Evolutionary conservation across 2,888 invertebrate genomes (phyloP).

Genomic region (Phengaris arion): DNA sequence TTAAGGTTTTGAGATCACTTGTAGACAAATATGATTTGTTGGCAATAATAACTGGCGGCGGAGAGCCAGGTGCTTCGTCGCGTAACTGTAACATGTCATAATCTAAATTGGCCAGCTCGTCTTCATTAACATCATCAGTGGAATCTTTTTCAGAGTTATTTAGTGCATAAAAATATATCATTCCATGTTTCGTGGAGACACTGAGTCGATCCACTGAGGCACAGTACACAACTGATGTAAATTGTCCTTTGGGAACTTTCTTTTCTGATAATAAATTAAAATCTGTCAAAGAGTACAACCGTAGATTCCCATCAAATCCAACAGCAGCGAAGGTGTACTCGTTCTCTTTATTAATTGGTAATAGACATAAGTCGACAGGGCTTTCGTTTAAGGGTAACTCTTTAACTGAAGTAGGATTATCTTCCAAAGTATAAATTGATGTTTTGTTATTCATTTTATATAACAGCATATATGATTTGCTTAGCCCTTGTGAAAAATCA

Average conservation of each 20-base stretch:
- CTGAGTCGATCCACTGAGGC: conserved; percentile 93
- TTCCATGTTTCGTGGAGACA: conserved; percentile 88
- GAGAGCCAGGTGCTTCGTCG: conserved; percentile 57
- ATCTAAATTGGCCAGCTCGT: conserved; percentile 77
- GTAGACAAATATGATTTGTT: conserved; percentile 79
- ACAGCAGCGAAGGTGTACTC: conserved; percentile 85
- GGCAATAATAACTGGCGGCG: conserved; percentile 72
- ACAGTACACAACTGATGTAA: conserved; percentile 91
- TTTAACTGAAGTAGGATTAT: conserved; percentile 80
- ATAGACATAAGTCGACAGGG: conserved; percentile 84
- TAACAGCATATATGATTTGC: conserved; percentile 62
- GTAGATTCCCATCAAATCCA: conserved; percentile 86
- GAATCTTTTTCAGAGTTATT: conserved; percentile 86
- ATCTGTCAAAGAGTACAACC: conserved; percentile 85
- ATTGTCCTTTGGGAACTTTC: conserved; percentile 83
- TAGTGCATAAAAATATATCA: conserved; percentile 89
- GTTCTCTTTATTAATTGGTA: conserved; percentile 77
- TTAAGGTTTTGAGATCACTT: conserved; percentile 83
- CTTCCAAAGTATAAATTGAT: conserved; percentile 67
- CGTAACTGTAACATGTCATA: conserved; percentile 67
- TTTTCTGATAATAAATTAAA: conserved; percentile 85
- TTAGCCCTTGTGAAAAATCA: not conserved
- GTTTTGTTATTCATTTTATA: conserved; percentile 65
- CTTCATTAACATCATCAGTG: conserved; percentile 85
- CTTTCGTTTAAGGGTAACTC: conserved; percentile 83